Percentiles rank a stretch among this genome's conserved stretches.
phyloP scores from a whole-genome alignment of 1,140 invertebrate genomes.

The Drosophila willistoni region DNA sequence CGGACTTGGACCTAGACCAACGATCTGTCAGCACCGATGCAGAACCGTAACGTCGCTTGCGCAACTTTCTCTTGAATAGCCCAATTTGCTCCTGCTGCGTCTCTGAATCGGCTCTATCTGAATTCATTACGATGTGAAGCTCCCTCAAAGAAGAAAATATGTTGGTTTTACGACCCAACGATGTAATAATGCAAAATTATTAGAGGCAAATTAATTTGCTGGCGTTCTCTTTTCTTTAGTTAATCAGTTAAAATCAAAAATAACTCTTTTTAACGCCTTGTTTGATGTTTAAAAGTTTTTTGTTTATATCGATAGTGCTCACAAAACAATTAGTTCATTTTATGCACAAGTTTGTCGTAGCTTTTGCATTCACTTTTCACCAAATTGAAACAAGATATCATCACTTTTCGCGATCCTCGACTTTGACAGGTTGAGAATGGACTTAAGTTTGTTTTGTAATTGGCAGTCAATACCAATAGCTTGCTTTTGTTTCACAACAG shows the following conservation, averaged over 20 bases:
- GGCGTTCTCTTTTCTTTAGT: not conserved
- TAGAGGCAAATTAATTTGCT: not conserved
- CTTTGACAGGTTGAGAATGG: not conserved
- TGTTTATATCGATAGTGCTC: not conserved
- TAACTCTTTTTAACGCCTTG: not conserved
- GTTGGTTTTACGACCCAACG: slow-evolving; percentile 34
- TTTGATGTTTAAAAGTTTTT: not conserved
- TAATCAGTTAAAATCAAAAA: not conserved
- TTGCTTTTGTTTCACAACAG: slow-evolving; percentile 15
- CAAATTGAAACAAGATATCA: slow-evolving; percentile 2
- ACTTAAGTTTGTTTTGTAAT: slow-evolving; percentile 4
- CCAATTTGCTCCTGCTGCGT: slow-evolving; percentile 59
- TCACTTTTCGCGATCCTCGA: not conserved
- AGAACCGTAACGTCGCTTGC: slow-evolving; percentile 37
- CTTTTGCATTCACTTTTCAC: not conserved
- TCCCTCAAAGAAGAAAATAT: slow-evolving; percentile 23
- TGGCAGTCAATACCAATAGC: not conserved
- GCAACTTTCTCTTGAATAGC: slow-evolving; percentile 57
- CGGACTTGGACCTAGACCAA: slow-evolving; percentile 2
- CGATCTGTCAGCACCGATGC: slow-evolving; percentile 12
- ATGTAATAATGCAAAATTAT: slow-evolving; percentile 16
- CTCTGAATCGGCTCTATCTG: slow-evolving; percentile 56
- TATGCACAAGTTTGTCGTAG: not conserved
- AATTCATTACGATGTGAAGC: slow-evolving; percentile 70
- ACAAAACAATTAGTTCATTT: not conserved